Conservation (phyloP, 2,797 vertebrate genomes). For the Heterohyrax brucei region DNA sequence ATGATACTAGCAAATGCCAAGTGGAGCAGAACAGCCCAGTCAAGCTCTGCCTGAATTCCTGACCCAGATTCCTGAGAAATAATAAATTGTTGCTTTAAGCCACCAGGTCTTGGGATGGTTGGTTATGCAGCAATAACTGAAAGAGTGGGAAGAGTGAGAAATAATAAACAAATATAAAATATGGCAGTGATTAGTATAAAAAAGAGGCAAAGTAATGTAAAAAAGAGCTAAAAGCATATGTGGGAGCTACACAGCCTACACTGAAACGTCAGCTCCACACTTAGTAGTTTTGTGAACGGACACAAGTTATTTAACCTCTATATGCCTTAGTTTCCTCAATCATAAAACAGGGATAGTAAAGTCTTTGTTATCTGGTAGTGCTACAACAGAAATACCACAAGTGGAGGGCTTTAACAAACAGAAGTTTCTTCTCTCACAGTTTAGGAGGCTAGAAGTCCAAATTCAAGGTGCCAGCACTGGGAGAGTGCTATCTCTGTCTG, state of each 20-base stretch:
- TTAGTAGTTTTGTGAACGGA: not conserved
- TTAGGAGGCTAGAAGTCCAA: too few relatives aligned
- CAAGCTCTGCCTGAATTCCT: too few relatives aligned
- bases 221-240: not conserved
- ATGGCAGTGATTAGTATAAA: not conserved
- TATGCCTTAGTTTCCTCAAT: not conserved
- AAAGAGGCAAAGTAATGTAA: not conserved
- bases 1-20: too few relatives aligned
- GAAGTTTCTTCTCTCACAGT: too few relatives aligned
- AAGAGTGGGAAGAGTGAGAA: slow-evolving; percentile 4
- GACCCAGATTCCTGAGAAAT: not conserved
- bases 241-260: not conserved
- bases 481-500: too few relatives aligned
- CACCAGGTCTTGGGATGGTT: not conserved
- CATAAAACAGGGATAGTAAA: not conserved
- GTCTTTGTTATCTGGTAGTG: too few relatives aligned
- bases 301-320: not conserved
- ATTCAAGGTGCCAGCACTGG: too few relatives aligned
- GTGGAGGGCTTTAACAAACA: too few relatives aligned
- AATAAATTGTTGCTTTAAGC: slow-evolving; percentile 24
- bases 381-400: too few relatives aligned
- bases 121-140: slow-evolving; percentile 38
- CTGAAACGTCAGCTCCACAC: slow-evolving; percentile 10
- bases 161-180: slow-evolving; percentile 44
- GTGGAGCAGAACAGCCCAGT: too few relatives aligned